Evolutionary conservation across 2,797 vertebrate genomes (phyloP), one percentile per base, ranked within the genome.

Genomic region (Cynopterus sphinx): DNA sequence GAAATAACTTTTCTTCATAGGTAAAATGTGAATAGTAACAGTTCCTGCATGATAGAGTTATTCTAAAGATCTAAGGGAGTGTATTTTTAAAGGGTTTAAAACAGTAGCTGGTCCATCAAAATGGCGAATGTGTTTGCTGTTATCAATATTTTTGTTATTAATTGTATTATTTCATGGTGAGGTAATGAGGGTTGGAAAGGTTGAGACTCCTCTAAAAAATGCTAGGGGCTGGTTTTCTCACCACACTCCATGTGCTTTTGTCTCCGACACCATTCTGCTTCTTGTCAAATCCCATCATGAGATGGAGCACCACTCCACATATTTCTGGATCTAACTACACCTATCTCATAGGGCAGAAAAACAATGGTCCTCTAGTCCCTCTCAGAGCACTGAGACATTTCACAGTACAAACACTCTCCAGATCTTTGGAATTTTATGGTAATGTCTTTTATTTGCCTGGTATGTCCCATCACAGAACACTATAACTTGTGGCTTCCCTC

Each of bases 281-380:
- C 92, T 82, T 17, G 7, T 63, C 9, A 2, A 22, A 41, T 53
- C 49, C 61, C 63, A 24, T 26, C 36, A 4, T 13, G 57, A 41
- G 11, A 13, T 0, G 2, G 33, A 49, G 36, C 24, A 75, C 26
- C 13, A 7, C 26, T 31, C 61, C 8, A 3, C 36, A 0, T 1
- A 13, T 33, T 26, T 15, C 19, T 73, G 49, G 22, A 8, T 71
- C 81, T 77, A 6, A 53, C 46, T 53, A 53, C 12, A 15, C 6
- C n/a, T 24, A 24, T 31, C 19, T 59, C 46, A 31, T 8, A 74
- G 31, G 43, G 19, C 26, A 26, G 33, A 51, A 78, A 75, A 63
- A 10, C 31, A 61, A 17, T 24, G 17, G 33, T 51, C 19, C 73
- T 24, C 46, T 33, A 16, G 65, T 16, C 51, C 36, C 24, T 33